These are phyloP conservation scores for Junonia oenone DNA, from an alignment of 2,888 invertebrate genomes.

Conservation along the genomic window DNA sequence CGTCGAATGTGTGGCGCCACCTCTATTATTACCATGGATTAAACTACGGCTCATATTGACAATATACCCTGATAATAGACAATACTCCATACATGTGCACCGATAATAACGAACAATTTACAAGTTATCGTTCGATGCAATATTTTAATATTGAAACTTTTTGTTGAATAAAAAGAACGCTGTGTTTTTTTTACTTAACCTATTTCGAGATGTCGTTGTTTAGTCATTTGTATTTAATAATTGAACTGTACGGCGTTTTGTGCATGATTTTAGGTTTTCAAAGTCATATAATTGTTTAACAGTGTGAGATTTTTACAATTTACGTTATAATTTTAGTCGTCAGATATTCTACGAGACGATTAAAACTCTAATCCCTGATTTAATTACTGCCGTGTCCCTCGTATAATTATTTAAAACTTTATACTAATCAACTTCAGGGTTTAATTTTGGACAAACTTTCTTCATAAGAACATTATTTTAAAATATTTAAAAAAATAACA, in stretches of 20 bases:
- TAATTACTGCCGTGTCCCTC: background rate
- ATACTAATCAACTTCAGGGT: background rate
- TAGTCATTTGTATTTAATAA: no score
- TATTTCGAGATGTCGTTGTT: no score
- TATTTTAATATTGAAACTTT: background rate
- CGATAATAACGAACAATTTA: background rate
- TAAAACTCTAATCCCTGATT: slow-evolving; percentile 3
- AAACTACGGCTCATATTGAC: background rate
- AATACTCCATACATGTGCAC: background rate
- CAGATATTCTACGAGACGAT: background rate
- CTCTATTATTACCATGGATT: background rate
- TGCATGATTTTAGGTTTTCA: no score
- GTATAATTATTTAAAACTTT: slow-evolving; percentile 9
- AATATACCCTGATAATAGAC: slow-evolving; percentile 6
- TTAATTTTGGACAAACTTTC: no score
- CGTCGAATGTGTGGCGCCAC: background rate
- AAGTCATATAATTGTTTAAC: no score
- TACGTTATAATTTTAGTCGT: no score
- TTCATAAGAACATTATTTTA: background rate
- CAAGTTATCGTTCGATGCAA: background rate
- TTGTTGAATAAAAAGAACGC: no score
- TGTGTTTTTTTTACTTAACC: no score
- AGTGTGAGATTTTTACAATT: no score
- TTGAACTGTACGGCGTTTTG: no score
- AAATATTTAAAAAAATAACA: no score